Conservation (phyloP, 2,797 vertebrate genomes). For the Echeneis naucrates region DNA sequence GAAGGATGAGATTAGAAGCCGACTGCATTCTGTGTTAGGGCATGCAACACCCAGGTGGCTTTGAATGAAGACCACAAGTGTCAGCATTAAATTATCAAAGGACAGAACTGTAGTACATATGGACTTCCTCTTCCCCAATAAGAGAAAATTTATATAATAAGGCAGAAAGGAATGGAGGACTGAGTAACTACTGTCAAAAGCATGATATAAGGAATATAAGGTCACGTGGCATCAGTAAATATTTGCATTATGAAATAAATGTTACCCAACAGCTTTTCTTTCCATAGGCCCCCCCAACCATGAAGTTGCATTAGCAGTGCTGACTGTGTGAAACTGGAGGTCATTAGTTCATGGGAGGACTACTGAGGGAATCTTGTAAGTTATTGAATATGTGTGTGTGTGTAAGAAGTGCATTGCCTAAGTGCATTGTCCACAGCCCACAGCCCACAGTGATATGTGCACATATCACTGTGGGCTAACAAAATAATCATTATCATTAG, state of each 20-base stretch:
- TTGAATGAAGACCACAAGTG: neutral
- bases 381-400: conserved; percentile 1
- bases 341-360: conserved; percentile 54
- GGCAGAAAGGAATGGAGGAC: neutral
- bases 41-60: neutral
- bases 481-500: conserved; percentile 13
- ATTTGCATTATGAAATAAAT: neutral
- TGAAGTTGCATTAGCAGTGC: conserved; percentile 25
- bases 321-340: conserved; percentile 55
- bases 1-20: neutral
- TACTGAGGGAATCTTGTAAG: conserved; percentile 35
- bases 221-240: neutral
- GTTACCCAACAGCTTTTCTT: conserved; percentile 15
- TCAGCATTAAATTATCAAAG: neutral
- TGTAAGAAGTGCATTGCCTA: neutral
- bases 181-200: neutral
- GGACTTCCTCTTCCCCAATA: neutral
- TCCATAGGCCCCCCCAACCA: neutral
- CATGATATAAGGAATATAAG: neutral
- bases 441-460: no score
- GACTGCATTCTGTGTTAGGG: neutral
- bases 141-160: neutral
- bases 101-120: neutral
- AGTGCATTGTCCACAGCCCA: neutral
- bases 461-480: conserved; percentile 4